Evolutionary conservation across 2,113 vertebrate genomes (phyloP).

Genomic region (Aegotheles bennettii): DNA sequence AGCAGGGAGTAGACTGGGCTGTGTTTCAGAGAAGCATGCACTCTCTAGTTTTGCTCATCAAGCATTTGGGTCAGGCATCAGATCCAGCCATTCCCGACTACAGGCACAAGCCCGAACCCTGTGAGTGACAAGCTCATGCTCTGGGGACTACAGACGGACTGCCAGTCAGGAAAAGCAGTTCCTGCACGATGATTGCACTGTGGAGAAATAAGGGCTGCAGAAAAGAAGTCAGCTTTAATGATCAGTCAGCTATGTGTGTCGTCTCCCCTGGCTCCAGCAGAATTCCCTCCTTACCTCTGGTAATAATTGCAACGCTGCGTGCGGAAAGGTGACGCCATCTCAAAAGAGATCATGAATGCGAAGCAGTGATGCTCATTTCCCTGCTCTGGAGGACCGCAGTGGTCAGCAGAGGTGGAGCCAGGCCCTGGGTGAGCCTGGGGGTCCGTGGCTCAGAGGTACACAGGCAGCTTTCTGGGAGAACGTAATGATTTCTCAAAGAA

Average conservation of each 20-base stretch:
- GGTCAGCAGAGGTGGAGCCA: not conserved
- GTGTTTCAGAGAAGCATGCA: not conserved
- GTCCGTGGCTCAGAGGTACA: not conserved
- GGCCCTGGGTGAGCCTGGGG: not conserved
- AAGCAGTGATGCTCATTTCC: not conserved
- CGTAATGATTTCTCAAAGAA: not conserved
- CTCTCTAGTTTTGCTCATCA: not conserved
- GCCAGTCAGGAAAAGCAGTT: not conserved
- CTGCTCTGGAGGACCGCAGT: rapidly evolving
- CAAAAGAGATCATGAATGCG: not conserved
- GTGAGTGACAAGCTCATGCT: not conserved
- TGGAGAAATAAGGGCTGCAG: not conserved
- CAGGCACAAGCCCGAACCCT: not conserved
- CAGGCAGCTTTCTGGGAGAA: not conserved
- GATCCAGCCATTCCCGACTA: not conserved
- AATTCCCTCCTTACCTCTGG: not conserved
- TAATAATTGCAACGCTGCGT: not conserved
- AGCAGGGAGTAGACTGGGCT: not conserved
- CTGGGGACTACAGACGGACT: not conserved
- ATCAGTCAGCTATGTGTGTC: not conserved
- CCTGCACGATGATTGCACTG: not conserved
- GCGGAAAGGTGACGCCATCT: not conserved
- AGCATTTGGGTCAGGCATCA: not conserved
- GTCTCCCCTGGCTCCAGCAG: not conserved
- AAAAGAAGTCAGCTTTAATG: not conserved